These are phyloP conservation scores for Triplophysa siluroides DNA, from an alignment of 2,113 vertebrate genomes.

Conservation along the genomic window DNA sequence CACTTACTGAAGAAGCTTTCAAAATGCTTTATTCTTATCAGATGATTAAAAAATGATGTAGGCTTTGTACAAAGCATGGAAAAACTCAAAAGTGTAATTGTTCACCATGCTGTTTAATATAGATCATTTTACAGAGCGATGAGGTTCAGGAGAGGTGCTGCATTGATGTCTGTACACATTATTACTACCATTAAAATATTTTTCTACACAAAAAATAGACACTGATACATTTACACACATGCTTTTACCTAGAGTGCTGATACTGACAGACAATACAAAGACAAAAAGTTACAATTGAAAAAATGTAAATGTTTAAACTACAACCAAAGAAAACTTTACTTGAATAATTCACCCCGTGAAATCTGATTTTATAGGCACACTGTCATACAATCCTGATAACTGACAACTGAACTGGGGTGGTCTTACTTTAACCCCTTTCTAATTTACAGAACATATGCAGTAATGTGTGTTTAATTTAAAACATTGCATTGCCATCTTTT, in stretches of 20 bases:
- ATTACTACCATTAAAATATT: conserved; percentile 67
- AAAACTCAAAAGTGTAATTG: conserved; percentile 41
- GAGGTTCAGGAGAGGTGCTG: conserved; percentile 43
- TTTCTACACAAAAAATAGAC: conserved; percentile 54
- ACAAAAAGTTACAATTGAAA: conserved; percentile 38
- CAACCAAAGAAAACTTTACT: neutral
- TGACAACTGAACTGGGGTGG: neutral
- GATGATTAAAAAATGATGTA: no score
- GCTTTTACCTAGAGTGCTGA: neutral
- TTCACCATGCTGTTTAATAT: conserved; percentile 75
- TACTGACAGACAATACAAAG: conserved; percentile 2
- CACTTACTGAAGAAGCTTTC: no score
- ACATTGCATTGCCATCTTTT: neutral
- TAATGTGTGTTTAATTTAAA: neutral
- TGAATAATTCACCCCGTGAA: neutral
- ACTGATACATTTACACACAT: conserved; percentile 16
- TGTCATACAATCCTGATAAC: neutral
- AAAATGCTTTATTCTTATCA: no score
- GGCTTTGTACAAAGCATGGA: neutral
- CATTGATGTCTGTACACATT: conserved; percentile 60
- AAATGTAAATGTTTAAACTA: conserved; percentile 3
- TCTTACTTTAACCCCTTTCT: neutral
- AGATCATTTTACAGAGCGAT: conserved; percentile 63
- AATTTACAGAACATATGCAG: neutral
- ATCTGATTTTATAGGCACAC: conserved; percentile 12